Evolutionary conservation across 2,888 invertebrate species (phyloP).

Genomic region (Gonocerus acuteangulatus): DNA sequence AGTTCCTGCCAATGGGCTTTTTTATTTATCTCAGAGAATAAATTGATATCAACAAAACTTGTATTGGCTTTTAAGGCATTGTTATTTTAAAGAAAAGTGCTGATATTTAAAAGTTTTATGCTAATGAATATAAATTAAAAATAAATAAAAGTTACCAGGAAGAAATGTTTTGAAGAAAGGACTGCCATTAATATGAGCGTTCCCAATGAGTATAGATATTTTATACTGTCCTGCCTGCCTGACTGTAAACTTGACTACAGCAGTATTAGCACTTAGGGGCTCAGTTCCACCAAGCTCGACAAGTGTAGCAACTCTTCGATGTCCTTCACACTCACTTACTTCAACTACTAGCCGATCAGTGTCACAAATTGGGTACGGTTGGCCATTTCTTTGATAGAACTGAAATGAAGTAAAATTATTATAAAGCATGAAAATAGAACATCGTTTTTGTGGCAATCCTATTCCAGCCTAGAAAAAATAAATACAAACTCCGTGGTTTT

Average conservation of each 20-base stretch:
- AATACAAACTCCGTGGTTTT: no score
- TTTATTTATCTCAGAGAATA: no score
- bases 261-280: conserved; percentile 75
- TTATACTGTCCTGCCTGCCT: conserved; percentile 83
- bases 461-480: no score
- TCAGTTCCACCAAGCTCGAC: conserved; percentile 80
- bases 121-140: no score
- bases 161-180: conserved; percentile 77
- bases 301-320: conserved; percentile 59
- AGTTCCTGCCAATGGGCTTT: no score
- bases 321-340: conserved; percentile 68
- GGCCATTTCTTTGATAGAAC: conserved; percentile 87
- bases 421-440: neutral
- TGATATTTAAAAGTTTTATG: no score
- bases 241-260: conserved; percentile 85
- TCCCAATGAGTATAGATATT: conserved; percentile 75
- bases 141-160: conserved; percentile 52
- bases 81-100: no score
- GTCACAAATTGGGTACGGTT: conserved; percentile 90
- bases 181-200: conserved; percentile 73
- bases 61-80: no score
- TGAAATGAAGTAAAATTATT: conserved; percentile 43
- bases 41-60: no score
- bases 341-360: conserved; percentile 82
- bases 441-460: no score